Evolutionary conservation across 2,113 vertebrate species (phyloP).

Genomic region (Brevimyrus niger): DNA sequence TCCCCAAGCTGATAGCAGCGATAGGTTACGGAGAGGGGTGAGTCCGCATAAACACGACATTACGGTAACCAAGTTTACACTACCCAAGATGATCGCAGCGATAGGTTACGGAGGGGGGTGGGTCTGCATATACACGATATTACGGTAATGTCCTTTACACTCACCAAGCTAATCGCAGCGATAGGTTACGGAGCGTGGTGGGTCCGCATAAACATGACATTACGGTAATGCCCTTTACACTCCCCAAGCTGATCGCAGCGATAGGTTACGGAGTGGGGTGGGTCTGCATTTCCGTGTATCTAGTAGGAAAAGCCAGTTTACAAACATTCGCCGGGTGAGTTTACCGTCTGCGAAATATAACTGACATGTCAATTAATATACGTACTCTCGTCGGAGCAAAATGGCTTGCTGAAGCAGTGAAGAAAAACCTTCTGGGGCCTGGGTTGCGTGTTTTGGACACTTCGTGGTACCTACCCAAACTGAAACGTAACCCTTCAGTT

Average conservation of each 20-base stretch:
- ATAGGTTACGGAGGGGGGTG: not conserved
- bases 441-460: slow-evolving; percentile 73
- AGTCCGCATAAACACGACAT: not conserved
- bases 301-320: not conserved
- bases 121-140: not conserved
- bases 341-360: not conserved
- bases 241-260: not conserved
- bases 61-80: not conserved
- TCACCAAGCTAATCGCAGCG: not conserved
- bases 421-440: slow-evolving; percentile 54
- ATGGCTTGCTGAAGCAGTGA: slow-evolving; percentile 77
- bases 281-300: not conserved
- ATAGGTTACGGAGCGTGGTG: not conserved
- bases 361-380: slow-evolving; percentile 65
- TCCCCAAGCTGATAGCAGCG: not conserved
- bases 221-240: slow-evolving; percentile 1
- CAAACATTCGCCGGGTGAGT: not conserved
- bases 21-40: not conserved
- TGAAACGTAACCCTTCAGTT: slow-evolving; percentile 59
- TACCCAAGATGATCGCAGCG: not conserved
- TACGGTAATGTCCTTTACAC: not conserved
- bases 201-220: not conserved
- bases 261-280: not conserved
- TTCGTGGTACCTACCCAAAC: slow-evolving; percentile 82
- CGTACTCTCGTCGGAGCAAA: slow-evolving; percentile 71